Percentiles rank a stretch among this genome's conserved stretches.
Conservation (phyloP, 2,797 vertebrate genomes). For the Phrynocephalus vlangalii region DNA sequence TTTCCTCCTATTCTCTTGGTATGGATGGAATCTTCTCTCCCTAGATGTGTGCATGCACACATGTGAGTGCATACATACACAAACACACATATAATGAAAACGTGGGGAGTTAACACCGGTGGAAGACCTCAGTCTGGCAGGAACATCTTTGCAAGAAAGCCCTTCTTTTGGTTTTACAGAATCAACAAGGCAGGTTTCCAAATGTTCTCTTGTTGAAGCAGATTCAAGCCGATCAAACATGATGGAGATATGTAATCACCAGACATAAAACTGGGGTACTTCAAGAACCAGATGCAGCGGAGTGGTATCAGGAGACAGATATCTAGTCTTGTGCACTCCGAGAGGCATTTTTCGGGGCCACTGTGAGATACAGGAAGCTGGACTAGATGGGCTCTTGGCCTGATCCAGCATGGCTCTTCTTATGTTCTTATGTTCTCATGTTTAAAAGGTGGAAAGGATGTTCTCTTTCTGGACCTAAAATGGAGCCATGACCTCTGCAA, state of each 20-base stretch:
- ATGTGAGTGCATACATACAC: neutral
- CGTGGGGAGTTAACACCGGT: neutral
- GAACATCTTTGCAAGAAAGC: neutral
- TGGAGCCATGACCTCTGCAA: neutral
- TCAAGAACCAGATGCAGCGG: too few relatives aligned
- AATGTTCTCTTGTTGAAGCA: neutral
- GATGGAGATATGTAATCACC: too few relatives aligned
- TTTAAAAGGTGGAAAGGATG: neutral
- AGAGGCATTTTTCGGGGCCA: too few relatives aligned
- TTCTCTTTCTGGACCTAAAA: neutral
- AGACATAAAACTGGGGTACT: too few relatives aligned
- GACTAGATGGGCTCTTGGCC: too few relatives aligned
- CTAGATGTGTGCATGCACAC: neutral
- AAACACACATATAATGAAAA: neutral
- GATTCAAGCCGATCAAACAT: neutral
- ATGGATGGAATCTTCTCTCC: conserved; percentile 2
- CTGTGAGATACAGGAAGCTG: too few relatives aligned
- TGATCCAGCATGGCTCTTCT: too few relatives aligned
- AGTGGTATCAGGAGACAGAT: too few relatives aligned
- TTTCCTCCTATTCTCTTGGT: conserved; percentile 18
- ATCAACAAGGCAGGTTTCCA: neutral
- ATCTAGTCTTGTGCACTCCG: too few relatives aligned
- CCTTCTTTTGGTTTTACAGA: neutral
- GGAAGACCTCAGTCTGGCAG: neutral
- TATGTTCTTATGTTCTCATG: too few relatives aligned